A percentile compares a stretch with the other conserved stretches of the same genome.
phyloP scores from a whole-genome alignment of 2,797 vertebrate genomes.

The Chloroceryle inda region DNA sequence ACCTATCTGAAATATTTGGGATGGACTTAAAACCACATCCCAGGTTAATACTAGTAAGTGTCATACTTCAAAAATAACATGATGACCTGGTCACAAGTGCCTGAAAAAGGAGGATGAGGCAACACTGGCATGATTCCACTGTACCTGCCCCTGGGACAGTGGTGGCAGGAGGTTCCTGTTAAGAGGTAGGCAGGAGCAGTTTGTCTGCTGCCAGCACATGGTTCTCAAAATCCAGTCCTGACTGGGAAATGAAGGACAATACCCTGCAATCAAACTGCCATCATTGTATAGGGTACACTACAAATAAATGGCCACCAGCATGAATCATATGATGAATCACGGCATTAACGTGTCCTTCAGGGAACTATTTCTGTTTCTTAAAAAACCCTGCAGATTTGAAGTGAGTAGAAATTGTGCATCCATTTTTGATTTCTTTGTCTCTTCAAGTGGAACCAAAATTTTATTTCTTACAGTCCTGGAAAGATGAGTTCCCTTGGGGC shows the following conservation, averaged over 20 bases:
- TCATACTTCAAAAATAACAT: slow-evolving; percentile 18
- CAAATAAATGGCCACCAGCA: slow-evolving; percentile 38
- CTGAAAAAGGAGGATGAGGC: neutral
- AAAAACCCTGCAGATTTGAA: slow-evolving; percentile 37
- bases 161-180: neutral
- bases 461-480: slow-evolving; percentile 49
- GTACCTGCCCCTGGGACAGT: neutral
- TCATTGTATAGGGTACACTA: neutral
- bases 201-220: neutral
- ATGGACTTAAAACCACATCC: neutral
- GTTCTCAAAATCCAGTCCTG: neutral
- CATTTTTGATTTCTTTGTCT: slow-evolving; percentile 53
- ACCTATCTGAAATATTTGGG: neutral
- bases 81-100: neutral
- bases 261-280: slow-evolving; percentile 37
- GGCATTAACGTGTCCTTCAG: neutral
- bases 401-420: slow-evolving; percentile 28
- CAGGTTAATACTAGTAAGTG: neutral
- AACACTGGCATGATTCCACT: neutral
- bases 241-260: neutral
- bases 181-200: neutral
- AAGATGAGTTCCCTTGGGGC: slow-evolving; percentile 27
- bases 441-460: slow-evolving; percentile 58
- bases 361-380: slow-evolving; percentile 31
- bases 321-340: slow-evolving; percentile 63